These are phyloP conservation scores for Distichodus sexfasciatus DNA, from an alignment of 2,797 vertebrate species.

Conservation along the genomic window DNA sequence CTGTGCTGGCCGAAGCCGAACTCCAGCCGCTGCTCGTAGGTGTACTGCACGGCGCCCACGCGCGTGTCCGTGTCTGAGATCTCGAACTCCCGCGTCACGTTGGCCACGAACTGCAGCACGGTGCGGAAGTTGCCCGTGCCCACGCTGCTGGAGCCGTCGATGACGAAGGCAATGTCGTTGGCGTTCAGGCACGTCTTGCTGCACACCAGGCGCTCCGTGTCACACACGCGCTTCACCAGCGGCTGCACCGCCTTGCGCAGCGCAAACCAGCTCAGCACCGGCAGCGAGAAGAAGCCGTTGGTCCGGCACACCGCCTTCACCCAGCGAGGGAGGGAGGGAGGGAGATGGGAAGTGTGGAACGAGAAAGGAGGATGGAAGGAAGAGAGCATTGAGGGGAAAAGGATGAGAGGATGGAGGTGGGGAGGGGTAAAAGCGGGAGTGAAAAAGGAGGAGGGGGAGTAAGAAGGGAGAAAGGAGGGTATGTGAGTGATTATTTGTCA, in stretches of 20 bases:
- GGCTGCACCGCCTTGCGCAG: conserved; percentile 86
- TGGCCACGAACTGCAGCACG: conserved; percentile 93
- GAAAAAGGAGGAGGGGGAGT: too few relatives aligned
- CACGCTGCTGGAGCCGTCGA: conserved; percentile 96
- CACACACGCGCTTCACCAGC: conserved; percentile 88
- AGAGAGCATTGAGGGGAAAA: too few relatives aligned
- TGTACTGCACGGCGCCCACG: conserved; percentile 93
- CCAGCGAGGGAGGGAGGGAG: too few relatives aligned
- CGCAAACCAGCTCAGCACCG: conserved; percentile 88
- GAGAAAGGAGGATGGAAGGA: not conserved
- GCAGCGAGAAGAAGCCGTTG: conserved; percentile 86
- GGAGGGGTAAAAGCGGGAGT: too few relatives aligned
- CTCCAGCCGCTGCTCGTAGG: conserved; percentile 95
- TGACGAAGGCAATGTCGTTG: conserved; percentile 91
- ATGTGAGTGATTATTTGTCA: too few relatives aligned
- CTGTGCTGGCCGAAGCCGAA: conserved; percentile 87
- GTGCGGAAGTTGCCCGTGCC: conserved; percentile 95
- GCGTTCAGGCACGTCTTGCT: conserved; percentile 98
- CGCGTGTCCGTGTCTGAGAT: conserved; percentile 95
- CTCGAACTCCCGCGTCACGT: conserved; percentile 92
- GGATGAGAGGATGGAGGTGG: too few relatives aligned
- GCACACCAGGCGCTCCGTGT: conserved; percentile 85
- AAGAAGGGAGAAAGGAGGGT: too few relatives aligned
- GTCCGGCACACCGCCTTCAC: conserved; percentile 97
- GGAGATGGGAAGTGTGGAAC: not conserved